Conservation (phyloP, 2,797 vertebrate genomes). For the Carduelis carduelis region DNA sequence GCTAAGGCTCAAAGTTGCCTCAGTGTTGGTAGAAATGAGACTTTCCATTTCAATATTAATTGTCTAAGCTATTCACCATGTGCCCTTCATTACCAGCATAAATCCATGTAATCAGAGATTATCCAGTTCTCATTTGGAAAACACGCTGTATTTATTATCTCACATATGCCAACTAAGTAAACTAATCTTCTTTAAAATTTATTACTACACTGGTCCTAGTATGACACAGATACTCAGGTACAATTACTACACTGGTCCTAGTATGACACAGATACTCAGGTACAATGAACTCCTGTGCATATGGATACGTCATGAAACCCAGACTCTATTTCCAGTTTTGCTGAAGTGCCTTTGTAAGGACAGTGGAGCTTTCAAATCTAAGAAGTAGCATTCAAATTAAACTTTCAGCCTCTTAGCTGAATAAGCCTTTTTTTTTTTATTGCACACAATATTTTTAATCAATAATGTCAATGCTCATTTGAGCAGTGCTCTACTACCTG, state of each 20-base stretch:
- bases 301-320: not conserved
- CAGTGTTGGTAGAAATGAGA: not conserved
- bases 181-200: not conserved
- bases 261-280: not conserved
- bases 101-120: not conserved
- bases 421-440: not conserved
- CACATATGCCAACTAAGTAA: not conserved
- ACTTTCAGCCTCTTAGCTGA: not conserved
- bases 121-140: not conserved
- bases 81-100: not conserved
- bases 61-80: not conserved
- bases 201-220: not conserved
- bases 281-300: not conserved
- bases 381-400: slow-evolving; percentile 24
- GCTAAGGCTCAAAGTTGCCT: not conserved
- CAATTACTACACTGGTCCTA: not conserved
- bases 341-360: not conserved
- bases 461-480: not conserved
- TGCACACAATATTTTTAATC: not conserved
- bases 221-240: not conserved
- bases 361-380: slow-evolving; percentile 75
- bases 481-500: not conserved
- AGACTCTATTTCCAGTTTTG: not conserved
- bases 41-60: not conserved
- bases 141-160: not conserved